These are phyloP conservation scores for Odocoileus virginianus DNA, from an alignment of 2,113 vertebrate genomes.

Conservation along the genomic window DNA sequence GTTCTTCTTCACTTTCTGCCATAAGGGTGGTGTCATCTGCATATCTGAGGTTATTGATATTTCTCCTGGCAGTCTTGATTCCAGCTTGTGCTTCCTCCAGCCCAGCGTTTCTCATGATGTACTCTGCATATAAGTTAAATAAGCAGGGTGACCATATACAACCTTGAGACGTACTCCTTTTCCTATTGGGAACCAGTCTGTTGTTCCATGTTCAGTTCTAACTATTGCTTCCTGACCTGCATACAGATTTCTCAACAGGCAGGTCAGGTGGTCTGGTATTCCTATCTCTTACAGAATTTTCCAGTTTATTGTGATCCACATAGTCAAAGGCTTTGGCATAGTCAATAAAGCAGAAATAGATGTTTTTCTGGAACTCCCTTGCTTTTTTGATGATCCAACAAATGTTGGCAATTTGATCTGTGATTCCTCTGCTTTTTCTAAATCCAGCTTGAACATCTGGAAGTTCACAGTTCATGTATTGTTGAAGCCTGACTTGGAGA, in stretches of 20 bases:
- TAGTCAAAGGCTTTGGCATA: neutral
- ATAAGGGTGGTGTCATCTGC: neutral
- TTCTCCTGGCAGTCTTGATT: neutral
- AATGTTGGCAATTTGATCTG: neutral
- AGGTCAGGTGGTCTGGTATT: neutral
- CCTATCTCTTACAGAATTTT: neutral
- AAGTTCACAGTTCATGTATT: neutral
- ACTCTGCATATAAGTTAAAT: neutral
- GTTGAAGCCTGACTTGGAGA: neutral
- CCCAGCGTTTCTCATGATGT: neutral
- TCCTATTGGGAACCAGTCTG: neutral
- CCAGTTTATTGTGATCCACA: neutral
- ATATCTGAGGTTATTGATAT: neutral
- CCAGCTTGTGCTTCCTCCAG: neutral
- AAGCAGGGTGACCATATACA: neutral
- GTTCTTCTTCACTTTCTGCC: neutral
- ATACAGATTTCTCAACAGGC: neutral
- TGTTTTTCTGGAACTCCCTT: neutral
- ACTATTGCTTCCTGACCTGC: neutral
- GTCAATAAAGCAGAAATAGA: neutral
- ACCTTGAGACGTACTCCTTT: neutral
- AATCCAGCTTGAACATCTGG: neutral
- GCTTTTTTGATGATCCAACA: neutral
- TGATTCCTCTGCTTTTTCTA: neutral
- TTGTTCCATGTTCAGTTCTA: neutral